Conservation (phyloP, 2,797 vertebrate species). For the Cirrhinus mrigala region DNA sequence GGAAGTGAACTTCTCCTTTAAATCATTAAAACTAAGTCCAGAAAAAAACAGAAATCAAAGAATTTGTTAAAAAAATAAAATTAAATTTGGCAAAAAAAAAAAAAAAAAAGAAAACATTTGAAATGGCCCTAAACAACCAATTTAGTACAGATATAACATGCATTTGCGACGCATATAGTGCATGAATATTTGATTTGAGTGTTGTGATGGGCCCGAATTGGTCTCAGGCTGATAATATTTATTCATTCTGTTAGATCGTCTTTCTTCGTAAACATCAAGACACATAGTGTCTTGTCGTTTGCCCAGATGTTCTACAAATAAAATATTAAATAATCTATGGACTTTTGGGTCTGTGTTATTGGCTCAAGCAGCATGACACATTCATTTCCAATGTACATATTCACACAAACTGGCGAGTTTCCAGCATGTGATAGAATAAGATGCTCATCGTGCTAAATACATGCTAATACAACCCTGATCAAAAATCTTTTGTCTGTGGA, state of each 20-base stretch:
- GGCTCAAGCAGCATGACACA: constrained; percentile 58
- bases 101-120: not conserved
- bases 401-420: constrained; percentile 72
- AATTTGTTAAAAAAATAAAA: not conserved
- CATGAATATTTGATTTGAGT: not conserved
- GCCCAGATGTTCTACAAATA: not conserved
- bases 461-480: constrained; percentile 73
- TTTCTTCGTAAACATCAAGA: not conserved
- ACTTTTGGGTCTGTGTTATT: not conserved
- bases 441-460: constrained; percentile 72
- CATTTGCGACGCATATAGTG: not conserved
- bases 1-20: no score
- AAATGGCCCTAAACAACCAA: not conserved
- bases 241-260: not conserved
- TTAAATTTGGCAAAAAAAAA: not conserved
- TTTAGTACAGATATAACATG: not conserved
- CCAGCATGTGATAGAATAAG: constrained; percentile 56
- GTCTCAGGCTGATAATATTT: not conserved
- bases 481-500: constrained; percentile 69
- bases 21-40: not conserved
- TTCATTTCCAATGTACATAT: constrained; percentile 72
- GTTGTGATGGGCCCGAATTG: not conserved
- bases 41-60: not conserved
- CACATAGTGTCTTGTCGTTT: not conserved
- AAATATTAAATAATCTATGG: not conserved